Evolutionary conservation across 2,888 invertebrate genomes (phyloP), one percentile per base, ranked within the genome.

Genomic region (Drosophila acutilabella): DNA sequence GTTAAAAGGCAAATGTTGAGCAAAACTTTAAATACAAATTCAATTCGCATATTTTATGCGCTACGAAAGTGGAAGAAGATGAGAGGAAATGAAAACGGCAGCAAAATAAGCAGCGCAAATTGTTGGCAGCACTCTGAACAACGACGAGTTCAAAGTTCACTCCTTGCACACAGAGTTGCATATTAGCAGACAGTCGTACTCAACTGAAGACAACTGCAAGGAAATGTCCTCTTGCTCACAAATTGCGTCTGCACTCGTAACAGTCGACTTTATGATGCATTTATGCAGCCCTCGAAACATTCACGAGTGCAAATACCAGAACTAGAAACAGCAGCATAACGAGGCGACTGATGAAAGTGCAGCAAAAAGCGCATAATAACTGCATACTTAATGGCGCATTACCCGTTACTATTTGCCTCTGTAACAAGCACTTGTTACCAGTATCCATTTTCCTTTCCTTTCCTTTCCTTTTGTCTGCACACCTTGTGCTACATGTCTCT

Each of bases 41-140:
- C 85, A 85, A 85, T 85, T 85, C 85, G 85, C 89, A 85, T 85
- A 85, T 89, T 85, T 85, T 85, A 85, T 89, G 82, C 71, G 69
- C 61, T 72, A 73, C 70, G 72, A 64, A 85, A 88, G 74, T 80
- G 86, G 74, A 87, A 76, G 48, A 40, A 40, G 38, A 14, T 45
- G 51, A 50, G 20, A 57, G 44, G 75, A 30, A 30, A 30, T 30
- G 30, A 30, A 30, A 81, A 81, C 81, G 79, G 88, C 85, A 36
- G 71, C 82, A 83, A 85, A 85, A 77, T 74, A 88, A 88, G 88
- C 74, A 82, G 66, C 67, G 78, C 85, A 85, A 83, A 82, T 79
- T 82, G 74, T 74, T 71, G 58, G 61, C 57, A 26, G 58, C 40
- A 50, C 57, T 45, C 16, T 36, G 36, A 36, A 36, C 36, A 36